These are phyloP conservation scores for Crotalus adamanteus DNA, from an alignment of 2,797 vertebrate species.

Conservation along the genomic window DNA sequence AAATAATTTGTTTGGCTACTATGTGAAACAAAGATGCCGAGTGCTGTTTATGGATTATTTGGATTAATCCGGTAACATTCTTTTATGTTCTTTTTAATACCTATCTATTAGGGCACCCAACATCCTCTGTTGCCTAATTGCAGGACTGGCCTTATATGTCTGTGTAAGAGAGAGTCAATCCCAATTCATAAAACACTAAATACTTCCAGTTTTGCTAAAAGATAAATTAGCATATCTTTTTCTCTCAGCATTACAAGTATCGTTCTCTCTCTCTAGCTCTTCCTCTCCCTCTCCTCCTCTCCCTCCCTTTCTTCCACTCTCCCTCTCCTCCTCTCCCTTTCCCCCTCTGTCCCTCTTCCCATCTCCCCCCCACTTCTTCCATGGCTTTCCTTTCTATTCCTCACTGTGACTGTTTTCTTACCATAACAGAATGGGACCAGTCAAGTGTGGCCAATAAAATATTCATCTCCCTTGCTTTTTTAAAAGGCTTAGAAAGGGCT, in stretches of 20 bases:
- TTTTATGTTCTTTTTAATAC: neutral
- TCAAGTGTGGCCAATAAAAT: conserved; percentile 38
- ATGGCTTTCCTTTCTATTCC: neutral
- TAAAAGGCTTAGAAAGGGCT: conserved; percentile 16
- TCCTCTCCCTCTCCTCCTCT: neutral
- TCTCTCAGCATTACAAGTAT: neutral
- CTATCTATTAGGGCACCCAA: neutral
- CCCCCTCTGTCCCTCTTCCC: no score
- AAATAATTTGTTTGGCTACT: neutral
- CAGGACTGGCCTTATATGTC: neutral
- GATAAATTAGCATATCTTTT: neutral
- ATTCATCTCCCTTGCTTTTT: conserved; percentile 32
- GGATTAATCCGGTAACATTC: neutral
- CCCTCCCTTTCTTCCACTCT: neutral
- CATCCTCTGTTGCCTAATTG: neutral
- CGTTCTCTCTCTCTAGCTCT: neutral
- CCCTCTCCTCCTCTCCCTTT: neutral
- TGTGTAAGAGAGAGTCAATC: neutral
- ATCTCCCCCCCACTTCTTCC: neutral
- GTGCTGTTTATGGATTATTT: neutral
- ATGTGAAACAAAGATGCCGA: neutral
- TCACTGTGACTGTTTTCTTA: conserved; percentile 12
- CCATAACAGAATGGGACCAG: conserved; percentile 27
- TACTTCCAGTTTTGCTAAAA: neutral
- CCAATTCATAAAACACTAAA: neutral